A percentile compares a stretch with the other conserved stretches of the same genome.
Evolutionary conservation across 2,797 vertebrate species (phyloP).

Genomic region (Rousettus madagascariensis): DNA sequence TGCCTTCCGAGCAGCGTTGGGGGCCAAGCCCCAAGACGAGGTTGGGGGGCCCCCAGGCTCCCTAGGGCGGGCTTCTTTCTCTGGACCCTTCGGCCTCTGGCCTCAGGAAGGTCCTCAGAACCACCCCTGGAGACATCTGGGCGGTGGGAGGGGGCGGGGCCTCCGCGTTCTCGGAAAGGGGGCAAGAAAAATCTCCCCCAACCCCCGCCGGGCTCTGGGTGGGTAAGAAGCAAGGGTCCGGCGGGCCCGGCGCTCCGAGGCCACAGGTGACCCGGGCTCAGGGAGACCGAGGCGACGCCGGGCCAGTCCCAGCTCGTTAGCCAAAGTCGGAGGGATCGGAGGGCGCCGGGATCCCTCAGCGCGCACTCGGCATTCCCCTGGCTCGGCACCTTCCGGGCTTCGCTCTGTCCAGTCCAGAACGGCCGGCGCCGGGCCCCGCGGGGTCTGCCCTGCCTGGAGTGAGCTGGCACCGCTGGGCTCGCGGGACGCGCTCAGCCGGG

Average conservation of each 20-base stretch:
- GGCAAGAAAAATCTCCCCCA: slow-evolving; percentile 19
- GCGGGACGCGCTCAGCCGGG: background rate
- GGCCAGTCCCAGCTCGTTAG: slow-evolving; percentile 34
- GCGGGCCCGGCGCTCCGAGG: slow-evolving; percentile 28
- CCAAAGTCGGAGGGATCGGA: slow-evolving; percentile 53
- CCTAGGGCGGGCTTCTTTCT: slow-evolving; percentile 77
- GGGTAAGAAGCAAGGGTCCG: background rate
- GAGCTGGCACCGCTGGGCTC: slow-evolving; percentile 19
- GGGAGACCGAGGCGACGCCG: slow-evolving; percentile 11
- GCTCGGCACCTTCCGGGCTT: slow-evolving; percentile 9
- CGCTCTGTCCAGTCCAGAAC: slow-evolving; percentile 44
- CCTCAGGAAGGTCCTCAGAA: slow-evolving; percentile 63
- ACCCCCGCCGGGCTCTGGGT: background rate
- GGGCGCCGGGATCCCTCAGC: slow-evolving; percentile 60
- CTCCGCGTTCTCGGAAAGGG: slow-evolving; percentile 34
- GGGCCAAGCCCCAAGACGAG: slow-evolving; percentile 70
- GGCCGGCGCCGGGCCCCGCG: background rate
- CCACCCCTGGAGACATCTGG: slow-evolving; percentile 60
- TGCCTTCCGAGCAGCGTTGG: slow-evolving; percentile 61
- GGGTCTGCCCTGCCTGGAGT: background rate
- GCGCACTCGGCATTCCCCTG: slow-evolving; percentile 49
- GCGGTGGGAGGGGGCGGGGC: slow-evolving; percentile 69
- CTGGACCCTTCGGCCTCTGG: slow-evolving; percentile 63
- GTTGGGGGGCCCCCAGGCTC: slow-evolving; percentile 65
- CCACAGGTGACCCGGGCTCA: slow-evolving; percentile 72